Conservation (phyloP, 2,113 vertebrate genomes). For the Chaenocephalus aceratus region DNA sequence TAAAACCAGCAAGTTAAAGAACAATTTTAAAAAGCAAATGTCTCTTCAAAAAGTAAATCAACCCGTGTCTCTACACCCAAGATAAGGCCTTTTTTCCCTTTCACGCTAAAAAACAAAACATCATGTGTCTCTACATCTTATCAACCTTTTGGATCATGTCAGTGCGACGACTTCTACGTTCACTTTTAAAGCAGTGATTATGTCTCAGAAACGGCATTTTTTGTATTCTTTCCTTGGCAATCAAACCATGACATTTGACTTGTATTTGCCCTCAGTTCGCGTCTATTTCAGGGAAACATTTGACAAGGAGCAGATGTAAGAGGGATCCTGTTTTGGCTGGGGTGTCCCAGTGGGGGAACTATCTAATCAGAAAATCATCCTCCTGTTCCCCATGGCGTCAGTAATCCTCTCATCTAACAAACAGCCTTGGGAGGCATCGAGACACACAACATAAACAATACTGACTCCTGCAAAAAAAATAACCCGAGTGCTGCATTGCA, state of each 20-base stretch:
- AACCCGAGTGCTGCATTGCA: slow-evolving; percentile 74
- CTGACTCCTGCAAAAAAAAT: slow-evolving; percentile 45
- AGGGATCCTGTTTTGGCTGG: slow-evolving; percentile 59
- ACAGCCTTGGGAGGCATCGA: slow-evolving; percentile 66
- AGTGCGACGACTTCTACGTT: not conserved
- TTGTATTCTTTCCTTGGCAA: slow-evolving; percentile 19
- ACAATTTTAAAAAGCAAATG: no score
- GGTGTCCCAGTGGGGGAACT: slow-evolving; percentile 58
- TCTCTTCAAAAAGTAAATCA: slow-evolving; percentile 21
- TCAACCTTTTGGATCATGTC: slow-evolving; percentile 12
- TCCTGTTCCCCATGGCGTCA: slow-evolving; percentile 59
- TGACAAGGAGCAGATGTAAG: slow-evolving; percentile 68
- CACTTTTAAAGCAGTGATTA: slow-evolving; percentile 38
- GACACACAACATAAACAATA: slow-evolving; percentile 72
- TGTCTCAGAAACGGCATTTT: slow-evolving; percentile 16
- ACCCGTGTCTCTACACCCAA: not conserved
- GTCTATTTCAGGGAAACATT: slow-evolving; percentile 40
- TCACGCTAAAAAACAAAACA: not conserved
- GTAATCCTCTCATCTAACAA: slow-evolving; percentile 77
- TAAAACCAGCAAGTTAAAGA: no score
- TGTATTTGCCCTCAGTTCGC: slow-evolving; percentile 16
- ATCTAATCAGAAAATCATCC: slow-evolving; percentile 73
- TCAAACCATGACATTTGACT: slow-evolving; percentile 27
- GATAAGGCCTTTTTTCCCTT: no score
- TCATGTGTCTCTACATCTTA: not conserved